Evolutionary conservation across 2,797 vertebrate genomes (phyloP), one percentile per base, ranked within the genome.

Genomic region (Jordanella pulchra): DNA sequence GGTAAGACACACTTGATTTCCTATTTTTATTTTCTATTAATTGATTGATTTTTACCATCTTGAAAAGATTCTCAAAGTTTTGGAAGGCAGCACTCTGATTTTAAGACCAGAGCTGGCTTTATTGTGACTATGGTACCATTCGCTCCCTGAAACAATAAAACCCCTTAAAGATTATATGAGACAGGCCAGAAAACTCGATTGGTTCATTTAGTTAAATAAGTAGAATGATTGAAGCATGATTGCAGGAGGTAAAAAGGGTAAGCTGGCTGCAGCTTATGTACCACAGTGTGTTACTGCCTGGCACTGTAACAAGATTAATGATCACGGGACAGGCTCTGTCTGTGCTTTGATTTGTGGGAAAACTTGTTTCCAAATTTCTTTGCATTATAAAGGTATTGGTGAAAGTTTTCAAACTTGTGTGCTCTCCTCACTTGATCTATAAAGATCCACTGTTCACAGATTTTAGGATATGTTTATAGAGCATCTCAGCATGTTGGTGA

Each of bases 41-140:
- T 81, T 77, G 69, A 60, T 68, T 71, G 54, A 78, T 67, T 85
- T 85, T 86, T 81, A 91, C 84, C 73, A 67, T 79, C 76, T 79
- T 32, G 51, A 72, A 82, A 71, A 82, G 72, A 71, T 74, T 78
- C 79, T 87, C 80, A 86, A 84, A 89, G 78, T 75, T 87, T 39
- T 86, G 61, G 80, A 85, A 86, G 90, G 86, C 80, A 80, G 61
- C 67, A 66, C 82, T 82, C 67, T 80, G 65, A 80, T 87, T 81
- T 68, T 78, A 55, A 63, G 75, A 76, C 17, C 54, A 63, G 54
- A 70, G 60, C 28, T 17, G 13, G 35, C 48, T 80, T 75, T 80
- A 72, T 75, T 79, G 70, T 77, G 65, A 63, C 54, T 76, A 44
- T 30, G 7, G 27, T 73, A 39, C 56, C 50, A 28, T 77, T 81